Percentiles rank a stretch among this genome's conserved stretches.
phyloP scores from a whole-genome alignment of 2,797 vertebrate species.

The Sphenopsis melanotis region DNA sequence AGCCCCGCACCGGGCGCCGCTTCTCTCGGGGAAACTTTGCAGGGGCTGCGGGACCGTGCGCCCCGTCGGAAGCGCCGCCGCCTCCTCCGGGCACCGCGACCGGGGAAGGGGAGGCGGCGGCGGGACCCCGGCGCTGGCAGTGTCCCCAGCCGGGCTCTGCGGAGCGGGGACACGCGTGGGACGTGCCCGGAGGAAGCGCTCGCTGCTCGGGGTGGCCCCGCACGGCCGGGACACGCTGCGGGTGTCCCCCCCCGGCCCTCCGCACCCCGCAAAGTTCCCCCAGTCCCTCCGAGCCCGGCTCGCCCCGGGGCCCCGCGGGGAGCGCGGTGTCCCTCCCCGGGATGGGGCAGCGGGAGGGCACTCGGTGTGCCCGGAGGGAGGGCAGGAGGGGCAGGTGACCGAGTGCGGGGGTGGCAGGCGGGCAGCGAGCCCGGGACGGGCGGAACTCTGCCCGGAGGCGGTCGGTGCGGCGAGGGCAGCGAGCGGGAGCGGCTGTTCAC shows the following conservation, averaged over 20 bases:
- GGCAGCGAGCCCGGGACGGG: neutral
- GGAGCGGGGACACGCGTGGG: neutral
- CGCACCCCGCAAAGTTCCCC: neutral
- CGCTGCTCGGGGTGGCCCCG: neutral
- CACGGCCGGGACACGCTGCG: neutral
- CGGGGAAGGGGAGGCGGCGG: neutral
- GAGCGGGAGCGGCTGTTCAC: rapidly evolving
- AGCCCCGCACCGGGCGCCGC: neutral
- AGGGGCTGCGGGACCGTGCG: neutral
- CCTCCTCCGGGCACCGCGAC: neutral
- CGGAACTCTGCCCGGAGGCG: neutral
- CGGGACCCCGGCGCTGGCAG: neutral
- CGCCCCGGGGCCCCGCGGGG: neutral
- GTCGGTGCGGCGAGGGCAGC: neutral
- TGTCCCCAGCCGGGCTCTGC: neutral
- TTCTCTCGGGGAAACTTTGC: constrained; percentile 9
- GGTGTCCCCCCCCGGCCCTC: neutral
- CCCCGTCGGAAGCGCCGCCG: neutral
- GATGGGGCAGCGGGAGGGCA: neutral
- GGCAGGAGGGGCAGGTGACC: neutral
- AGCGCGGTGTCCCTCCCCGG: neutral
- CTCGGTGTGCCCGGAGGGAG: neutral
- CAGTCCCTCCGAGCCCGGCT: neutral
- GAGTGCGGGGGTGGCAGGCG: neutral
- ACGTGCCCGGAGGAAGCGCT: neutral